A percentile compares a stretch with the other conserved stretches of the same genome.
These are phyloP conservation scores for Pogona vitticeps DNA, from an alignment of 2,113 vertebrate genomes.

Conservation along the genomic window DNA sequence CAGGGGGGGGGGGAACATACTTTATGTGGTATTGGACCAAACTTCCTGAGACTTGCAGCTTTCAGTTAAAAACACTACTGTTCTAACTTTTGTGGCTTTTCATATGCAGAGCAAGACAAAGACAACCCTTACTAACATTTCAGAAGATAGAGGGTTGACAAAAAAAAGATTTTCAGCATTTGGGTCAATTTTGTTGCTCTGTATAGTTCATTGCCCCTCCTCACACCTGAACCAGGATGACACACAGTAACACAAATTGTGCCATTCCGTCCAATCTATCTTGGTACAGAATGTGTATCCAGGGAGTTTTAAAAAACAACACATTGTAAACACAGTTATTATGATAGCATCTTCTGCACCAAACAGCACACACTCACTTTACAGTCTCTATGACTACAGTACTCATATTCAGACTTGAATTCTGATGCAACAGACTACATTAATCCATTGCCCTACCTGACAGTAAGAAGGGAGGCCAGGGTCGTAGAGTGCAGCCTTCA, in stretches of 20 bases:
- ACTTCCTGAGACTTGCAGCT: neutral
- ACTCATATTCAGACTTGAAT: neutral
- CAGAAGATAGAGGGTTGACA: neutral
- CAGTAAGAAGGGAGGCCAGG: constrained; percentile 89
- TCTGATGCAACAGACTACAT: neutral
- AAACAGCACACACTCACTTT: neutral
- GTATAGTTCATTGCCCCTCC: neutral
- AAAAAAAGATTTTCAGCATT: neutral
- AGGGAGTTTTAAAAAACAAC: too few relatives aligned
- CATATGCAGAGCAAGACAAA: neutral
- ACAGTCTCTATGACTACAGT: neutral
- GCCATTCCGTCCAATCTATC: neutral
- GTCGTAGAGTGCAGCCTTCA: constrained; percentile 86
- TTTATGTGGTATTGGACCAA: neutral
- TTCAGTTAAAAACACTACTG: neutral
- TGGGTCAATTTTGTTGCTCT: neutral
- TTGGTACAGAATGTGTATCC: neutral
- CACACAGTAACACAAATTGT: neutral
- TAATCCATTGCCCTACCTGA: constrained; percentile 77
- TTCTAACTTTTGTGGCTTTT: neutral
- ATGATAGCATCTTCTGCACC: neutral
- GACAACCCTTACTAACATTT: neutral
- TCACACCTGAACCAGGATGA: neutral
- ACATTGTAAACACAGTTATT: too few relatives aligned
- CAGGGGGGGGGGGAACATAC: neutral